Base-by-base conservation (phyloP, 2,113 vertebrate species). In the Halcyon senegalensis region DNA sequence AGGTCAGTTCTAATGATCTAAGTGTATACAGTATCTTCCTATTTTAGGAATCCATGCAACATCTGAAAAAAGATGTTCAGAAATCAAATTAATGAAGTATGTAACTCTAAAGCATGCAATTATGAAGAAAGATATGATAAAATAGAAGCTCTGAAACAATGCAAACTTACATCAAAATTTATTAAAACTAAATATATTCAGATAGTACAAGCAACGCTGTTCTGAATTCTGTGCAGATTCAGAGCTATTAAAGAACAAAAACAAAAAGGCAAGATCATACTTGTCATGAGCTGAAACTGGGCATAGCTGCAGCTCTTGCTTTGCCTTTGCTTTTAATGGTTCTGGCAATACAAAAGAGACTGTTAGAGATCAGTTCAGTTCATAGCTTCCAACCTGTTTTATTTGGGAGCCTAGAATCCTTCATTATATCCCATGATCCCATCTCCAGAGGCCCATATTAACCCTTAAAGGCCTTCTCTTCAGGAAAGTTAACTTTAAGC, bases 121-220 rank as follows among this genome's bases (percentile, higher is more conserved):
- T 70, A 44, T 37, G 30, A 92, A 56, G 69, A 41, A 82, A 79
- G 31, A 59, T 11, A 19, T 15, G 64, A n/a, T 67, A 59, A 90
- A 75, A 81, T 35, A 39, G 51, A 77, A 83, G 24, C 41, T 15
- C 27, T 74, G 33, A 90, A 93, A 73, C 30, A 64, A 77, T 74
- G 58, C n/a, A 62, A 78, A 51, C 28, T 83, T 59, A 25, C 1
- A 67, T 41, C 5, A 87, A 59, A 35, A 67, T 60, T 35, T 86
- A 70, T 94, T 75, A 30, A 86, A 95, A 13, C 17, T 74, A 60
- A 55, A 48, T 76, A 76, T 66, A 56, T 83, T 68, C 35, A 51
- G 43, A 56, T 9, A 41, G 9, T 60, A 46, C 7, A 91, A 55
- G 48, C 59, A 85, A 58, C 39, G n/a, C 48, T 81, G 9, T 73